Conservation (phyloP, 2,888 invertebrate species). For the Diloba caeruleocephala region DNA sequence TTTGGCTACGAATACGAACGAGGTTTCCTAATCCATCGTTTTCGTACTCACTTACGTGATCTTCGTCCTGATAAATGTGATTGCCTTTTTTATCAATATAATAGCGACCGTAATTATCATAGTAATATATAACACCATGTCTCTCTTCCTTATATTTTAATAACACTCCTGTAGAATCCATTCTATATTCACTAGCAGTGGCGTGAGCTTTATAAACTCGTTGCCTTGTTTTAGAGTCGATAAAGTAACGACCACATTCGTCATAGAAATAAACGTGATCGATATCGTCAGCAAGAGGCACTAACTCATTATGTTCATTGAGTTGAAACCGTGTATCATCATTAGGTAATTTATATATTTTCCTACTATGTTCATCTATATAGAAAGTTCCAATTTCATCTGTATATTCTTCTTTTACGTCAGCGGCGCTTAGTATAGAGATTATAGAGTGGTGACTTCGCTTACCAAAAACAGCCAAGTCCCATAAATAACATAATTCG, state of each 20-base stretch:
- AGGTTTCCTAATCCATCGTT: conserved; percentile 84
- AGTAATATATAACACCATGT: conserved; percentile 76
- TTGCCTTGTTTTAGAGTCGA: conserved; percentile 72
- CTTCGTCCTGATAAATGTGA: conserved; percentile 79
- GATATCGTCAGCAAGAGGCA: conserved; percentile 75
- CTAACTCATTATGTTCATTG: conserved; percentile 77
- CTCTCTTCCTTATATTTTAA: conserved; percentile 78
- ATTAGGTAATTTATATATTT: conserved; percentile 76
- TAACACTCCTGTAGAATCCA: conserved; percentile 78
- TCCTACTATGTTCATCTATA: conserved; percentile 78
- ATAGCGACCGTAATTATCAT: conserved; percentile 82
- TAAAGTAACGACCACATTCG: conserved; percentile 82
- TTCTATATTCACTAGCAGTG: conserved; percentile 81
- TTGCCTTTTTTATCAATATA: conserved; percentile 78
- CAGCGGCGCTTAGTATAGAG: conserved; percentile 79
- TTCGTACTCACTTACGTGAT: conserved; percentile 81
- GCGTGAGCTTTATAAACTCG: conserved; percentile 79
- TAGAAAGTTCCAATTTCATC: conserved; percentile 79
- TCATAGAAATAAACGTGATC: conserved; percentile 80
- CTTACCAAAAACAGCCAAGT: conserved; percentile 76
- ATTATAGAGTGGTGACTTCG: conserved; percentile 76
- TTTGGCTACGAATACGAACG: conserved; percentile 78
- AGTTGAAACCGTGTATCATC: conserved; percentile 74
- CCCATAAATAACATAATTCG: conserved; percentile 80
- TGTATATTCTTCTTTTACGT: conserved; percentile 76